These are phyloP conservation scores for Taphrorychus bicolor DNA, from an alignment of 2,888 invertebrate genomes.

Conservation along the genomic window DNA sequence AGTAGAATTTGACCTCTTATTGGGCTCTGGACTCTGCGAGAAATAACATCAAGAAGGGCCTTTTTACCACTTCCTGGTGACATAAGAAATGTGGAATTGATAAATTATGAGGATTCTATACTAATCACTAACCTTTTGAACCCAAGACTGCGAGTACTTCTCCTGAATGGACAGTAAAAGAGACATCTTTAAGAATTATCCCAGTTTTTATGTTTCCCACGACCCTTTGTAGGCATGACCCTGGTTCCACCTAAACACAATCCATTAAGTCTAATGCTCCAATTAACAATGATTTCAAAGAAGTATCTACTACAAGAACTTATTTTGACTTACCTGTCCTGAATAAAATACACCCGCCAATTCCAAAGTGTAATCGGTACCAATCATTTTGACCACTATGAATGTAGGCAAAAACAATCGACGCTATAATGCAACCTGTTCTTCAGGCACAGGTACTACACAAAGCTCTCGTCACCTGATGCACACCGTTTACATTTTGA, in stretches of 20 bases:
- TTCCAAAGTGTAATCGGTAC: constrained; percentile 84
- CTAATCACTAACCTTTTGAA: constrained; percentile 74
- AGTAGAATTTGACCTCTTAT: constrained; percentile 89
- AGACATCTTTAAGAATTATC: constrained; percentile 91
- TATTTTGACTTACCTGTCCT: constrained; percentile 71
- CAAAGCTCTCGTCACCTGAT: constrained; percentile 11
- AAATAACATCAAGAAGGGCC: constrained; percentile 91
- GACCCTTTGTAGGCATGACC: constrained; percentile 76
- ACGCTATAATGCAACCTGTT: not conserved
- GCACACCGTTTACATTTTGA: constrained; percentile 27
- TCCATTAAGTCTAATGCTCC: no score
- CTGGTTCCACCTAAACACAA: constrained; percentile 74
- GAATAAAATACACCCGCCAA: constrained; percentile 89
- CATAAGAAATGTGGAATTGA: not conserved
- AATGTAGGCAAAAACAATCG: no score
- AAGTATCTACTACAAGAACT: not conserved
- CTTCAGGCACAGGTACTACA: constrained; percentile 17
- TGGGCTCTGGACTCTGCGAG: constrained; percentile 78
- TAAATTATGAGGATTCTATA: not conserved
- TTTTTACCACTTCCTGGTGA: constrained; percentile 88
- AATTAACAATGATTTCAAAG: not conserved
- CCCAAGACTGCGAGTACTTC: constrained; percentile 93
- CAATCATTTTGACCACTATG: constrained; percentile 72
- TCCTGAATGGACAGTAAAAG: constrained; percentile 88
- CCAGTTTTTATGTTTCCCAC: constrained; percentile 83